Base-by-base conservation (phyloP, 2,797 vertebrate species). In the Anguilla anguilla region DNA sequence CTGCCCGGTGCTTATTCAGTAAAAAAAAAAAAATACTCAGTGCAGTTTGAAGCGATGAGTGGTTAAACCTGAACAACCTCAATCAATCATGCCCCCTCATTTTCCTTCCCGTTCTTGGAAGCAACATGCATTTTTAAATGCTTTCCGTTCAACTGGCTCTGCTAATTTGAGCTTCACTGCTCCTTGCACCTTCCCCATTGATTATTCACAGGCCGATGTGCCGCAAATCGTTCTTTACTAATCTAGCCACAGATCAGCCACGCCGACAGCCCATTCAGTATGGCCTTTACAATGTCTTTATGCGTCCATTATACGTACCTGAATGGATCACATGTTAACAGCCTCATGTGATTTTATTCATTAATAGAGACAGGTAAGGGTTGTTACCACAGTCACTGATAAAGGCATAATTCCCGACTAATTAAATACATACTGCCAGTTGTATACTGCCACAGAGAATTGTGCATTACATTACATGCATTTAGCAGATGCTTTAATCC, bases 361-460 rank as follows among this genome's bases (percentile, higher is more conserved):
- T 19, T 43, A 15, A 46, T 22, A 79, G 4, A 79, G 35, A 79
- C 15, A 22, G 13, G 74, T 22, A 79, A 35, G 31, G 11, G 35
- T 2, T 6, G 19, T n/a, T 25, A 25, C 25, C 22, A 82, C 43
- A 22, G 46, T 51, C 74, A 43, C 35, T 2, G 39, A 46, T 35
- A 51, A 49, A 82, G 79, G 7, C 46, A n/a, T 51, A 25, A 51
- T 31, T 82, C 22, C 79, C 2, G 43, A n/a, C 46, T 46, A 49
- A 82, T 51, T 82, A 82, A 82, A 82, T 82, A 3, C n/a, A 25
- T n/a, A 51, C 79, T n/a, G 43, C 46, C 43, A n/a, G 79, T n/a
- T n/a, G 64, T 28, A n/a, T 69, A 69, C 25, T 25, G 22, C 46
- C 25, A 82, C 25, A n/a, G 17, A 79, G 74, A 79, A 79, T 46